Evolutionary conservation across 2,888 invertebrate genomes (phyloP), one percentile per base, ranked within the genome.

Genomic region (Polylopha cassiicola): DNA sequence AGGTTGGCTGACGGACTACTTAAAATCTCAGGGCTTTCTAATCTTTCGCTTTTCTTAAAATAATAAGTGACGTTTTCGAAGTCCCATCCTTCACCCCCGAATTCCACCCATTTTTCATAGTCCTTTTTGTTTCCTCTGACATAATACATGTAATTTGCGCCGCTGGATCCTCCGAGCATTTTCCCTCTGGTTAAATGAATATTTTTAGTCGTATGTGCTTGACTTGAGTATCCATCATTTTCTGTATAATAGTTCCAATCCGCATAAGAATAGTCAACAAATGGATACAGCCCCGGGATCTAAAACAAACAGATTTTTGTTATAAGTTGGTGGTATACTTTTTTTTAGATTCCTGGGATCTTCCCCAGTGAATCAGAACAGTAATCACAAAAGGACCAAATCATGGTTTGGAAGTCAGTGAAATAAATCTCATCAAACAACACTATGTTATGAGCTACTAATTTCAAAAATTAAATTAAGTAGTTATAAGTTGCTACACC

Each of bases 101-200:
- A 51, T 18, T 76, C 58, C 3, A 70, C 53, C 47, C 91, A 73
- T 38, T 87, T 76, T 1, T 86, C 61, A 55, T 87, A 92, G 58
- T 93, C 92, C 4, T 62, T 66, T 21, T 85, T 82, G 58, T 90
- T 90, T 0, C 92, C 92, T 50, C 89, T 76, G 0, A 90, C 72
- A 52, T 92, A 89, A 4, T 89, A 59, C 90, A 92, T 90, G 29
- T 86, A 89, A 61, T 92, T 92, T 1, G 89, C 76, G 0, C 84
- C 75, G 36, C 90, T 90, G 4, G 87, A 86, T 0, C 92, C 93
- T 1, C 92, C 93, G 10, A 90, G 67, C 27, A 87, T 87, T 58
- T 91, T 90, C 0, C 90, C 90, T 27, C 92, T 85, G 0, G 89
- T 90, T 87, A 59, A 39, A 21, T 51, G 56, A 11, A 72, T 43